Base-by-base conservation (phyloP, 2,797 vertebrate genomes). In the Apogon talboti region DNA sequence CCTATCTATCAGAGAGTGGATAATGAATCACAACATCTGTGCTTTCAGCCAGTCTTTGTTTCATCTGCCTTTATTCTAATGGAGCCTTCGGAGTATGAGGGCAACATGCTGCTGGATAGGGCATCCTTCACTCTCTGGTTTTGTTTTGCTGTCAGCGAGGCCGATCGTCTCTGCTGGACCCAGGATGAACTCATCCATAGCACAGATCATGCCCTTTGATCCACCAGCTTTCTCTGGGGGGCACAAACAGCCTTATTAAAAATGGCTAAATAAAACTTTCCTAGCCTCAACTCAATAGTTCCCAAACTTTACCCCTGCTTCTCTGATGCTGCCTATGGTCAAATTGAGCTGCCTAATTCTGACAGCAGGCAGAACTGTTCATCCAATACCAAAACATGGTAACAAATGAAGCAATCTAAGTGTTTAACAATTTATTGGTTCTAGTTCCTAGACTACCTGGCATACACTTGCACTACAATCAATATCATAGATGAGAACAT, bases 161-260 rank as follows among this genome's bases (percentile, higher is more conserved):
- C 79, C 51, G 75, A 76, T 83, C 79, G 42, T 87, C 87, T 87
- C 80, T 64, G 76, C 74, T 83, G 79, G 82, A 81, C 80, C 69
- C 73, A 21, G 60, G 72, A 81, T 86, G 85, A 86, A 84, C 87
- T 91, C 86, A 84, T 87, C 87, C 87, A 86, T 80, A 90, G 85
- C 79, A 86, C 83, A 88, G 84, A 92, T 92, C 92, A 84, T 66
- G 84, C 83, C 83, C 87, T 92, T 91, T 92, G 90, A 93, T 92
- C 78, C 80, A 74, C 64, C 59, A 71, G 74, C 73, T 68, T 82
- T 90, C 89, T 92, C 86, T 84, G 59, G 83, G 83, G 87, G 88
- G 75, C 76, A 90, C 75, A 90, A 86, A 84, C 74, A 78, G 87
- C 81, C 88, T 89, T 91, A 90, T 92, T 93, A 92, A 90, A 91